Evolutionary conservation across 2,888 invertebrate genomes (phyloP), one percentile per base, ranked within the genome.

Genomic region (Aproaerema taeniolella): DNA sequence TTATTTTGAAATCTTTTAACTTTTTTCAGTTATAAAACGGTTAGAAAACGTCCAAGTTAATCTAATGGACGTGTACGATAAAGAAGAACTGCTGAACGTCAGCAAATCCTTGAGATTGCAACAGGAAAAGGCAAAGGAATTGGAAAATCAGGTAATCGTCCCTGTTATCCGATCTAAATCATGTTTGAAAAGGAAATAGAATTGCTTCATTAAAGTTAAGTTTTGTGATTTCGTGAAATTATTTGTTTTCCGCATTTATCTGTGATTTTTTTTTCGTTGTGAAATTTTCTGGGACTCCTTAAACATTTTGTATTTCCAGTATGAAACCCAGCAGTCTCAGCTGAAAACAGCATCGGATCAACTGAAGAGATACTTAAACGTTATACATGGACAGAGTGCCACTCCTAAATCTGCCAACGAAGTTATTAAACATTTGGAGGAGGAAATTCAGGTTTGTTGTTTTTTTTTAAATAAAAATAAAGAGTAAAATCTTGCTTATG

Each of bases 361-460:
- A 49, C 68, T 94, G 30, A 91, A 92, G 55, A 88, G 92, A 49
- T 92, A 93, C 61, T 76, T 94, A 31, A 89, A 78, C 48, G 75
- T 85, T 17, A 82, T 87, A 45, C 86, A 87, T 47, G 86, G 87
- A 0, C 87, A 87, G 55, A 83, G 80, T 50, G 76, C 86, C 33
- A 62, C 72, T 15, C 86, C 87, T 15, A 85, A 83, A 61, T 75
- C 80, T 13, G 90, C 91, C 0, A 89, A 90, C 67, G 90, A 91
- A 30, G 82, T 95, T 39, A 79, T 95, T 32, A 91, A 92, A 64
- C 89, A 91, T 51, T 74, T 95, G 48, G 91, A 92, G 58, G 93
- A 95, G 64, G 94, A 95, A 75, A 89, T 91, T 28, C 91, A 92
- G 70, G 89, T 89, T 37, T 20, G 20, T 20, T 20, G n/a, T n/a